These are phyloP conservation scores for Coregonus ussuriensis DNA, from an alignment of 2,797 vertebrate genomes.

Conservation along the genomic window DNA sequence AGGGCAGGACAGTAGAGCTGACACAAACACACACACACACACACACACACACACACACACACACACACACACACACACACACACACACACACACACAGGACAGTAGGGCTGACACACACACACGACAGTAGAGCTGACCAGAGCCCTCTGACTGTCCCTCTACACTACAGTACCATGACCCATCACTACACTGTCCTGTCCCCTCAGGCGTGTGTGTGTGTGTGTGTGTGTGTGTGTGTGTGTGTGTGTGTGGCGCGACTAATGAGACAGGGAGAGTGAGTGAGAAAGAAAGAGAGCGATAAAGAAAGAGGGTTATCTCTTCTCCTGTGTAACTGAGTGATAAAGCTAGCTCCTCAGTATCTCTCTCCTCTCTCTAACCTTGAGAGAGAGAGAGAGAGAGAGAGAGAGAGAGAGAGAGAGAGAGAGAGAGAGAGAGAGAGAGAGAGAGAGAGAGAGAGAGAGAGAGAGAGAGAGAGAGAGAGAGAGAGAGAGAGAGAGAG, in stretches of 20 bases:
- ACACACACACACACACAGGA: too few relatives aligned
- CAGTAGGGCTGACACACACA: too few relatives aligned
- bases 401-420: neutral
- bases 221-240: neutral
- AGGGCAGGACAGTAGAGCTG: neutral
- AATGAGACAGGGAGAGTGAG: neutral
- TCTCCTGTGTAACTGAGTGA: too few relatives aligned
- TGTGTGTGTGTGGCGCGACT: neutral
- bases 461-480: constrained; percentile 28
- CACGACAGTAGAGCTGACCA: neutral
- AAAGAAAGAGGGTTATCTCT: neutral
- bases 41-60: too few relatives aligned
- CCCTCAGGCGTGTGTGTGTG: neutral
- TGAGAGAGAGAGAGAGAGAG: too few relatives aligned
- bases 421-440: neutral
- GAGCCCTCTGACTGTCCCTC: neutral
- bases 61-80: too few relatives aligned
- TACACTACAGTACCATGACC: neutral
- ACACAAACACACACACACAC: too few relatives aligned
- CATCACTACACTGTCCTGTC: neutral
- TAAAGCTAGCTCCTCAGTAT: too few relatives aligned
- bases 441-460: neutral
- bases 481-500: neutral
- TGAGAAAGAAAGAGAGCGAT: neutral
- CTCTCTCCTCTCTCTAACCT: too few relatives aligned